These are phyloP conservation scores for Morphnarchus princeps DNA, from an alignment of 2,113 vertebrate species.

Conservation along the genomic window DNA sequence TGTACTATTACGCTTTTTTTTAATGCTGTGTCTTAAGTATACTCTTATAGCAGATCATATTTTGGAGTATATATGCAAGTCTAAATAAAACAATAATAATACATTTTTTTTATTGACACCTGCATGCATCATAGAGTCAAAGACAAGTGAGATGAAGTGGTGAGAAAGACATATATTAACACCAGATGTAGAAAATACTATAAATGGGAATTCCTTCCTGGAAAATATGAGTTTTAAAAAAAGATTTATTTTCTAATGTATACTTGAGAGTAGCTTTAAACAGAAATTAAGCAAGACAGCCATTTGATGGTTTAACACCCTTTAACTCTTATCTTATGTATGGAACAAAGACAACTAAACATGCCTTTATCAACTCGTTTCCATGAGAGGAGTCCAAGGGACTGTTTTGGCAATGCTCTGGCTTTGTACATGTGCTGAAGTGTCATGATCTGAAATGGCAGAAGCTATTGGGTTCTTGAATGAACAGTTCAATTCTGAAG, in stretches of 20 bases:
- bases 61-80: background rate
- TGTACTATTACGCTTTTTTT: background rate
- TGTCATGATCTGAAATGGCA: background rate
- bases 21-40: background rate
- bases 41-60: background rate
- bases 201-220: slow-evolving; percentile 20
- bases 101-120: background rate
- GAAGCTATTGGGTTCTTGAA: background rate
- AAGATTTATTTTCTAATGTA: background rate
- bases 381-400: background rate
- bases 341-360: background rate
- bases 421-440: background rate
- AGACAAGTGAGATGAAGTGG: background rate
- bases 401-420: background rate
- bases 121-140: background rate
- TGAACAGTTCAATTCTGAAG: background rate
- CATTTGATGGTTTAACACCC: background rate
- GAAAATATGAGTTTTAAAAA: background rate
- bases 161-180: background rate
- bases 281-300: background rate
- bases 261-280: background rate
- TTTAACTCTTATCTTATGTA: background rate
- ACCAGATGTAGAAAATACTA: background rate
- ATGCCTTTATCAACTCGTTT: background rate
- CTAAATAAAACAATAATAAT: background rate